Conservation (phyloP, 2,797 vertebrate genomes). For the Scolopax bukidnonensis region DNA sequence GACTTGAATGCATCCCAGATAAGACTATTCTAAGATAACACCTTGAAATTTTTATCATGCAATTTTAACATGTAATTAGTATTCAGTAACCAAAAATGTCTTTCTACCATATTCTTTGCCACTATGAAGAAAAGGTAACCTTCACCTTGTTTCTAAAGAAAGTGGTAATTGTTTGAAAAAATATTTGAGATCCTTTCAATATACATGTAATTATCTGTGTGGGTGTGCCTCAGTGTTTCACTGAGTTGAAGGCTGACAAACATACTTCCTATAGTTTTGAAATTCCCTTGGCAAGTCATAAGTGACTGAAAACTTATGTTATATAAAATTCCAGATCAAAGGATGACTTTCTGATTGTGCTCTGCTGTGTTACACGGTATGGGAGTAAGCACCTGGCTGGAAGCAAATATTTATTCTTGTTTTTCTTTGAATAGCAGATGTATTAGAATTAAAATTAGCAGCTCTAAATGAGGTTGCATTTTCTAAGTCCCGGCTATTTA, state of each 20-base stretch:
- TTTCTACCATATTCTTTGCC: not conserved
- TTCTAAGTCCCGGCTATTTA: not conserved
- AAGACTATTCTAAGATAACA: not conserved
- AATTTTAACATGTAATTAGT: not conserved
- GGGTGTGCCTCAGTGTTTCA: not conserved
- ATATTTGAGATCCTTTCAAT: not conserved
- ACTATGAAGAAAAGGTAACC: not conserved
- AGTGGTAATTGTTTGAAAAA: not conserved
- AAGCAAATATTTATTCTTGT: conserved; percentile 20
- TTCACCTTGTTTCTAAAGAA: not conserved
- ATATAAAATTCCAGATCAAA: conserved; percentile 20
- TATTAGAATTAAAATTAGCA: conserved; percentile 10
- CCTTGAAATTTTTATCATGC: not conserved
- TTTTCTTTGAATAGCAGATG: not conserved
- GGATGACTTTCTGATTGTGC: not conserved
- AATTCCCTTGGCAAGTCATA: not conserved
- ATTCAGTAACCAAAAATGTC: not conserved
- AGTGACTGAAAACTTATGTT: not conserved
- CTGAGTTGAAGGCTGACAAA: not conserved
- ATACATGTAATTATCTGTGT: not conserved
- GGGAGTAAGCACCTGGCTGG: not conserved
- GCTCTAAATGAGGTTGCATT: not conserved
- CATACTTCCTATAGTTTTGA: not conserved
- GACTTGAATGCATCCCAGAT: not conserved
- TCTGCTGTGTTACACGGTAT: not conserved